These are phyloP conservation scores for Drosophila aldrichi DNA, from an alignment of 2,888 invertebrate genomes.

Conservation along the genomic window DNA sequence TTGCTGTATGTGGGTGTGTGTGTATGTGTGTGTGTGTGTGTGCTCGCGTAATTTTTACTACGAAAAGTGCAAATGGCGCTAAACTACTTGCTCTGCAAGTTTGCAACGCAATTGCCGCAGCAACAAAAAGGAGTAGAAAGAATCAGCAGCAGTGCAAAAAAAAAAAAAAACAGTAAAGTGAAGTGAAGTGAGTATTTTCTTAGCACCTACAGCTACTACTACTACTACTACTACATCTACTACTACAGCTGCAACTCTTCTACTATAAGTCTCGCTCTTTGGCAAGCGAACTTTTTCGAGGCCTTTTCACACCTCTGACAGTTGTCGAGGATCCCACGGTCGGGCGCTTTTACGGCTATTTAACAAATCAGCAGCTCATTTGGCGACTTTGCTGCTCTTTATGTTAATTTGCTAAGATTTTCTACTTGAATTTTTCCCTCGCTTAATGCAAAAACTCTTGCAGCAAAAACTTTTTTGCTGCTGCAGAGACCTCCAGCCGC, in stretches of 20 bases:
- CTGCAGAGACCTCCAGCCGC: neutral
- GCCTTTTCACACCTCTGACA: slow-evolving; percentile 60
- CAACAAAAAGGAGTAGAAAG: slow-evolving; percentile 24
- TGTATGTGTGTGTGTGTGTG: slow-evolving; percentile 12
- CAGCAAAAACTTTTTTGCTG: slow-evolving; percentile 25
- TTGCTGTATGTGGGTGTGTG: slow-evolving; percentile 42
- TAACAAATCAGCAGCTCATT: slow-evolving; percentile 80
- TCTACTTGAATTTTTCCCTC: slow-evolving; percentile 37
- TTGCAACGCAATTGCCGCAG: slow-evolving; percentile 73
- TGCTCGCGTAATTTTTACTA: slow-evolving; percentile 75
- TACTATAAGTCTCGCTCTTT: slow-evolving; percentile 22
- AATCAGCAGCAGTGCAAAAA: neutral
- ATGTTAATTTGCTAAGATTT: slow-evolving; percentile 66
- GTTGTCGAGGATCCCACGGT: slow-evolving; percentile 64
- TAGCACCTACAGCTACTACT: slow-evolving; percentile 16
- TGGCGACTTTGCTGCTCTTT: slow-evolving; percentile 59
- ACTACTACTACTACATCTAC: neutral
- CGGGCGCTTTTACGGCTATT: slow-evolving; percentile 69
- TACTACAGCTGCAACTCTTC: neutral
- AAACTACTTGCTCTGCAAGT: slow-evolving; percentile 79
- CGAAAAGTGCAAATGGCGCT: slow-evolving; percentile 81
- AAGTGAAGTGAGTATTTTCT: slow-evolving; percentile 40
- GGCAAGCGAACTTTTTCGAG: slow-evolving; percentile 55
- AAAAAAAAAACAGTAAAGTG: slow-evolving; percentile 11
- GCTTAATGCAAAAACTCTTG: slow-evolving; percentile 36